Evolutionary conservation across 2,888 invertebrate genomes (phyloP).

Genomic region (Laothoe populi): DNA sequence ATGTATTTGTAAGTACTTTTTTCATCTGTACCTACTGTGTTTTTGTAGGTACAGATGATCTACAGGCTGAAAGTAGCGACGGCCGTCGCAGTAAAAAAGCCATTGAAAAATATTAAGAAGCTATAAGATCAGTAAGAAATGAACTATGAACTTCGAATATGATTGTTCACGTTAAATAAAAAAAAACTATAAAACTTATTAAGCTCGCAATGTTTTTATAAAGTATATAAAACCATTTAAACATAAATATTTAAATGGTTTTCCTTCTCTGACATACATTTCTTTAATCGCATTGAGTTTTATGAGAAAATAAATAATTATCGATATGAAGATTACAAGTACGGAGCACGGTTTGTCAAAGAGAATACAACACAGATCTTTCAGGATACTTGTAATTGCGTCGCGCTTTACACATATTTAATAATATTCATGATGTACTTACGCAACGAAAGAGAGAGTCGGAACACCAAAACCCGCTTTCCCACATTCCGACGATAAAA

Average conservation of each 20-base stretch:
- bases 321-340: background rate
- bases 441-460: slow-evolving; percentile 83
- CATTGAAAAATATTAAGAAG: too few species aligned
- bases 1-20: too few species aligned
- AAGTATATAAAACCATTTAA: too few species aligned
- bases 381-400: slow-evolving; percentile 29
- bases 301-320: background rate
- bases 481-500: slow-evolving; percentile 82
- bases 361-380: slow-evolving; percentile 4
- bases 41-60: too few species aligned
- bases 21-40: too few species aligned
- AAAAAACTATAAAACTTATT: too few species aligned
- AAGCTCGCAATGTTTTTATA: too few species aligned
- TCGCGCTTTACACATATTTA: slow-evolving; percentile 38
- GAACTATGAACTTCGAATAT: too few species aligned
- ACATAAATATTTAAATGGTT: background rate
- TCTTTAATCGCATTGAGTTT: slow-evolving; percentile 4
- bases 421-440: slow-evolving; percentile 64
- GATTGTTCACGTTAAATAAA: too few species aligned
- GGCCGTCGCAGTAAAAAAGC: too few species aligned
- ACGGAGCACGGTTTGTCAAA: background rate
- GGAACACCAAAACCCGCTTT: slow-evolving; percentile 78
- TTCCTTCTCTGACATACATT: background rate
- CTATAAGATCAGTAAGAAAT: too few species aligned
- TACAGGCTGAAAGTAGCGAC: too few species aligned